Evolutionary conservation across 2,113 vertebrate species (phyloP), one percentile per base, ranked within the genome.

Genomic region (Neotoma lepida): DNA sequence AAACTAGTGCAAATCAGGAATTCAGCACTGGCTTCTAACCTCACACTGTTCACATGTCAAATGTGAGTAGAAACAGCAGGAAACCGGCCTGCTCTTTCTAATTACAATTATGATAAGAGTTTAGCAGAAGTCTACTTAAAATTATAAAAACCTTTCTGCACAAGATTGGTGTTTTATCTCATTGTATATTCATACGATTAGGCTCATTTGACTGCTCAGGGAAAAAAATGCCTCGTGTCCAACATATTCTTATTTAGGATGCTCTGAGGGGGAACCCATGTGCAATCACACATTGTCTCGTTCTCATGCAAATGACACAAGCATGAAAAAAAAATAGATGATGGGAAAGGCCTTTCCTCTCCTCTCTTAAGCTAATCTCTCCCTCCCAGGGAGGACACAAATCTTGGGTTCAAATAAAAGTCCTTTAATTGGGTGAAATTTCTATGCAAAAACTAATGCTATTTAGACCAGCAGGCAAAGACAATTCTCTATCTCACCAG

Each of bases 101-200:
- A 95, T 98, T 96, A 88, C 39, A 96, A 96, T 84, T 96, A 95
- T 95, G 64, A 77, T 84, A 64, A 41, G 71, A 97, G 44, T 85
- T 95, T 90, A 96, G 88, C 88, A 96, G 46, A 96, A 96, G 84
- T 74, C 94, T 97, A 58, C 26, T 95, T 96, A 90, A 93, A 94
- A 35, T 95, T 64, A 97, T 96, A 96, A 93, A 94, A 94, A 95
- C 33, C 95, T 98, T 96, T 95, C 30, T 0, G 73, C 74, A 17
- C 78, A 54, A 96, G 94, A 96, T 66, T 95, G 73, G 90, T 95
- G n/a, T 90, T 94, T 95, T 87, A 90, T 92, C 95, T 96, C 94
- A 97, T 97, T 97, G 92, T 97, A 94, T 96, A 97, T 94, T 97
- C 95, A 95, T 84, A 95, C 86, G 95, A 96, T 96, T 93, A 94